phyloP scores from a whole-genome alignment of 2,797 vertebrate genomes.

The Ctenosaura bakeri region DNA sequence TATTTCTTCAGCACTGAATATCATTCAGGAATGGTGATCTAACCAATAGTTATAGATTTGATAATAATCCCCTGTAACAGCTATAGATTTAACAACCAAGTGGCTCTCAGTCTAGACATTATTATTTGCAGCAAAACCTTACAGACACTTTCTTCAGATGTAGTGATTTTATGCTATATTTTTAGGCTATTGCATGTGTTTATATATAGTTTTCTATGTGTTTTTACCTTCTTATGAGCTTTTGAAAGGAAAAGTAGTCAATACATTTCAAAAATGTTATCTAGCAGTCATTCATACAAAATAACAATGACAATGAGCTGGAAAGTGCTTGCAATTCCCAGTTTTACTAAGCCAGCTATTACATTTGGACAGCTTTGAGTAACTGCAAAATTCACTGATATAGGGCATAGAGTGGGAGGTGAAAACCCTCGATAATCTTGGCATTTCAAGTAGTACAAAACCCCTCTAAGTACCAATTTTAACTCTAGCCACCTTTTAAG shows the following conservation, averaged over 20 bases:
- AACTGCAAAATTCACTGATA: background rate
- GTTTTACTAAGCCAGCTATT: background rate
- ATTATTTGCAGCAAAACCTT: slow-evolving; percentile 28
- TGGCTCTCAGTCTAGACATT: slow-evolving; percentile 30
- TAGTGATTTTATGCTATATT: slow-evolving; percentile 14
- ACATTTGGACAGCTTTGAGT: background rate
- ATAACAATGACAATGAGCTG: background rate
- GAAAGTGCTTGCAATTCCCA: background rate
- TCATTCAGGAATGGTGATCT: background rate
- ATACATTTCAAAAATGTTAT: slow-evolving; percentile 12
- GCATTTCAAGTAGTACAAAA: background rate
- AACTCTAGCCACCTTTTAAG: background rate
- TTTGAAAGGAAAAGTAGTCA: slow-evolving; percentile 1
- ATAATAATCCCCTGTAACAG: slow-evolving; percentile 23
- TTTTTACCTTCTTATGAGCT: background rate
- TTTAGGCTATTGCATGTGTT: background rate
- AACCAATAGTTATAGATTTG: slow-evolving; percentile 15
- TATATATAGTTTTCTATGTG: background rate
- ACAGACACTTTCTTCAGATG: background rate
- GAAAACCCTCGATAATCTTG: background rate
- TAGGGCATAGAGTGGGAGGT: background rate
- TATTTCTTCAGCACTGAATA: background rate
- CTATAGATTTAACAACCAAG: slow-evolving; percentile 14
- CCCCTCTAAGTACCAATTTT: background rate
- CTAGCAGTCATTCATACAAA: background rate